phyloP scores from a whole-genome alignment of 2,888 invertebrate species.

The Leptopilina syphax region DNA sequence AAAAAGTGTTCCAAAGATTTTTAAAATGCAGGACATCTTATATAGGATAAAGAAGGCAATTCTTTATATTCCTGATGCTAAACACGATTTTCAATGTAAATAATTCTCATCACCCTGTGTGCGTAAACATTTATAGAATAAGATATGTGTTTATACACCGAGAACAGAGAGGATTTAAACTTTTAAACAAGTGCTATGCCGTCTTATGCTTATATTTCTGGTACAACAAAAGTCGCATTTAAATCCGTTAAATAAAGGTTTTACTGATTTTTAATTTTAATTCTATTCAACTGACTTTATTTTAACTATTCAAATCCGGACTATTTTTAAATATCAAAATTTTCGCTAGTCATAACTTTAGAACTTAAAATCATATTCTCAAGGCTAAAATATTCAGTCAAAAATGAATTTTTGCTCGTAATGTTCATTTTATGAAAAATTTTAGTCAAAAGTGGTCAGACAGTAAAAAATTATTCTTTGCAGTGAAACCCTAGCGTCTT shows the following conservation, averaged over 20 bases:
- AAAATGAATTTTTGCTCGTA: too few species aligned
- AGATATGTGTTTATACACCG: background rate
- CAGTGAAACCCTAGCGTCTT: too few species aligned
- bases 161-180: background rate
- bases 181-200: background rate
- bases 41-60: background rate
- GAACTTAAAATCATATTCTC: too few species aligned
- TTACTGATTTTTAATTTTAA: background rate
- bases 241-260: background rate
- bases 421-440: too few species aligned
- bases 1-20: background rate
- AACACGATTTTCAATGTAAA: slow-evolving; percentile 17
- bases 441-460: too few species aligned
- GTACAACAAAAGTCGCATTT: background rate
- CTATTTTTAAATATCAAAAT: too few species aligned
- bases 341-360: too few species aligned
- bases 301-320: too few species aligned
- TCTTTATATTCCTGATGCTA: background rate
- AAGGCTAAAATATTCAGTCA: too few species aligned
- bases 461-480: too few species aligned
- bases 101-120: background rate
- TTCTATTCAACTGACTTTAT: too few species aligned
- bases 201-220: background rate
- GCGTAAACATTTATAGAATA: slow-evolving; percentile 22
- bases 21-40: too few species aligned